Evolutionary conservation across 1,140 invertebrate species (phyloP), one percentile per base, ranked within the genome.

Genomic region (Akabosia matsudoensis): DNA sequence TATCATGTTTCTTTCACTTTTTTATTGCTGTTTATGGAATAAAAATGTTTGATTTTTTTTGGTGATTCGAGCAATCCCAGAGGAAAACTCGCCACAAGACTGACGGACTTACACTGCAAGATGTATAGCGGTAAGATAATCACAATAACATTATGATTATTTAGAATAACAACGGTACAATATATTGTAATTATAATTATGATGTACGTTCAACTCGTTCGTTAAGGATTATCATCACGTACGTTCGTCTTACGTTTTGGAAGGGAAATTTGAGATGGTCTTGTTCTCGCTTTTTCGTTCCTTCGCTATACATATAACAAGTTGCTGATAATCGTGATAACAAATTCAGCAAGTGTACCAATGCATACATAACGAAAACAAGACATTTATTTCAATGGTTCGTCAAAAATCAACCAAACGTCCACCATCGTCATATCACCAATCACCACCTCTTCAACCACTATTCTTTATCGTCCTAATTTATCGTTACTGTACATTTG

Each of bases 161-260:
- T 14, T 61, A 61, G 14, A 61, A 61, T 4, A 61, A 61, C 24
- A 24, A 61, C 24, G 7, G 14, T 61, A 61, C 13, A n/a, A 51
- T 7, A n/a, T 22, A 61, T 22, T 61, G 24, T 61, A n/a, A n/a
- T 13, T 51, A 13, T 51, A 51, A 13, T 51, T 51, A 51, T n/a
- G n/a, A n/a, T n/a, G n/a, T n/a, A n/a, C n/a, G n/a, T n/a, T n/a
- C n/a, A n/a, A n/a, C n/a, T n/a, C n/a, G 28, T 7, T 67, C 61
- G 28, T 67, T 67, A 67, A 30, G 24, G 31, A 67, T 67, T 67
- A 30, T n/a, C 1, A 67, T 67, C 61, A 67, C 61, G 61, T 67
- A 30, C 61, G 10, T 30, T 28, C 30, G 10, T 67, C 3, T 67
- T 30, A 7, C 31, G 28, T 31, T 30, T 67, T 56, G 54, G 54